Base-by-base conservation (phyloP, 2,888 invertebrate species). In the Globia sparganii region DNA sequence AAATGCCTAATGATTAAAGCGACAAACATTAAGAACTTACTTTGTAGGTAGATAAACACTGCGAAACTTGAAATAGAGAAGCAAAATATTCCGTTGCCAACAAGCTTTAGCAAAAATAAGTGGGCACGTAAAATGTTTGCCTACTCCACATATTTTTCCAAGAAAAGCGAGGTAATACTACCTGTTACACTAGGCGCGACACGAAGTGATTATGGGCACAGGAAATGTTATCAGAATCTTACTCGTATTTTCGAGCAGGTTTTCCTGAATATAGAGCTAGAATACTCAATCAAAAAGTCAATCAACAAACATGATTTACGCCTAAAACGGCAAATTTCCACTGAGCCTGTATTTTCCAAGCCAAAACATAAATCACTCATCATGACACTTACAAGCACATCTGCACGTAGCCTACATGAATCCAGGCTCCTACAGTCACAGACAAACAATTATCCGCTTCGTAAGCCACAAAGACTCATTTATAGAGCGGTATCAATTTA, bases 401-500 rank as follows among this genome's bases (percentile, higher is more conserved):
- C 56, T 34, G 28, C 61, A 58, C 40, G 58, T 56, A 59, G 34
- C 15, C 49, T 31, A 40, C 11, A 37, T 31, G 21, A 61, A 68
- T 71, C 1, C 37, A 6, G 46, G 37, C 67, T 37, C 37, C 53
- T n/a, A 68, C 49, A 82, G 40, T 31, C 68, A 62, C 43, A 67
- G 43, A 61, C 66, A 72, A 77, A 72, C 67, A 77, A 84, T 77
- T 61, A 72, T 18, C 68, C 34, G 59, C 25, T 68, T 68, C 59
- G 59, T 25, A 73, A 68, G 43, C 69, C 76, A 72, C 72, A 73
- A 68, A 40, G 46, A n/a, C 68, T 83, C 68, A 75, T 68, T n/a
- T n/a, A n/a, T 69, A 78, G 71, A 28, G 21, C 21, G 59, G 67
- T 77, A 74, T 77, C 73, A 81, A 72, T 72, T 87, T 91, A 96